Evolutionary conservation across 2,113 vertebrate species (phyloP), one percentile per base, ranked within the genome.

Genomic region (Leuciscus idus): DNA sequence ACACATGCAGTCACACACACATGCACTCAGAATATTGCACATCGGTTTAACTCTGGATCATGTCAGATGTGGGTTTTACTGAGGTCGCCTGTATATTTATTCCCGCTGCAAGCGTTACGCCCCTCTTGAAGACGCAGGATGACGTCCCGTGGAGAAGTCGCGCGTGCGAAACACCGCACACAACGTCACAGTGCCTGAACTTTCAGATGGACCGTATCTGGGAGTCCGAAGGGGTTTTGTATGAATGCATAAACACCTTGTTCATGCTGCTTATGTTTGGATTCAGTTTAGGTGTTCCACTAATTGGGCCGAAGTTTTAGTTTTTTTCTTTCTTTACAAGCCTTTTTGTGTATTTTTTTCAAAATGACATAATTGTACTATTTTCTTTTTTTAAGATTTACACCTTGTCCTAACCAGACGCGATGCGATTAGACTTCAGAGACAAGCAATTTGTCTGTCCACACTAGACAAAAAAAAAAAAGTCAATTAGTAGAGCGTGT

Each of bases 121-220:
- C 90, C 86, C 89, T 83, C 92, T 81, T 15, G 66, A 88, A 91
- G 68, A 81, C 59, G 68, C 77, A 73, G 81, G 74, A 50, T 46
- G 28, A n/a, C 15, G 52, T 83, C 62, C 83, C 72, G 83, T 9
- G 9, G 57, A 84, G 76, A 86, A 86, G 59, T 82, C 61, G 64
- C 36, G n/a, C 64, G 79, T 61, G 76, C 26, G 61, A 55, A 73
- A 59, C 66, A 77, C 80, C 57, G 4, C 81, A 81, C 84, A 81
- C 81, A 81, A 90, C 85, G 90, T 90, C 91, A 92, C 92, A 92
- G 94, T 95, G 94, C 94, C 94, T 95, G 90, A 86, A 82, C 86
- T 90, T 92, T 89, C 83, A 91, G 72, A 48, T 85, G 6, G 68
- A 86, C 78, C 79, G 84, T 30, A 81, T 90, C 79, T 85, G 83